A percentile compares a stretch with the other conserved stretches of the same genome.
Evolutionary conservation across 2,797 vertebrate genomes (phyloP).

Genomic region (Dallia pectoralis): DNA sequence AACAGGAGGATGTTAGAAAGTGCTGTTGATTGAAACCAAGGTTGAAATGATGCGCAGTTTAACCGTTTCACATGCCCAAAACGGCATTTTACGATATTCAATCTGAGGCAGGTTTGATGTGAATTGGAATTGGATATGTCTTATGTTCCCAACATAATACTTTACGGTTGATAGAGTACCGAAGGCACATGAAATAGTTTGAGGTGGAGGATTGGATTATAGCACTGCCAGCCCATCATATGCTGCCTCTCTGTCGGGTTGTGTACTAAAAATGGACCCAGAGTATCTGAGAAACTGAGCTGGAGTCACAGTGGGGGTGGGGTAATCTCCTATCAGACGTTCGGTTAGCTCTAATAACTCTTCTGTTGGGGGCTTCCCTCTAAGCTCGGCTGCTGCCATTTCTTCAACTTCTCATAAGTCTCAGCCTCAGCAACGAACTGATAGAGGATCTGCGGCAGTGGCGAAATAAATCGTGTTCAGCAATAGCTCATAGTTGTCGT

Average conservation of each 20-base stretch:
- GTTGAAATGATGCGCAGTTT: conserved; percentile 23
- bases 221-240: conserved; percentile 56
- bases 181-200: conserved; percentile 7
- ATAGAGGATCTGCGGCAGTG: conserved; percentile 18
- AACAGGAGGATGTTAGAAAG: conserved; percentile 43
- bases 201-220: conserved; percentile 38
- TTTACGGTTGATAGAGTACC: neutral
- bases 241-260: conserved; percentile 26
- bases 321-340: conserved; percentile 50
- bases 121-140: neutral
- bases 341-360: conserved; percentile 46
- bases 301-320: conserved; percentile 35
- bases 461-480: conserved; percentile 46
- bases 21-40: conserved; percentile 51
- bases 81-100: too few species aligned
- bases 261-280: conserved; percentile 12
- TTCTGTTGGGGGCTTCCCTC: conserved; percentile 16
- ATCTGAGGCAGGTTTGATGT: too few species aligned
- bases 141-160: neutral
- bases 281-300: conserved; percentile 36
- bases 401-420: conserved; percentile 16
- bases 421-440: conserved; percentile 6
- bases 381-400: conserved; percentile 32
- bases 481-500: conserved; percentile 43
- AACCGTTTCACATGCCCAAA: conserved; percentile 1